Conservation (phyloP, 2,888 invertebrate species). For the Calliphora vomitoria region DNA sequence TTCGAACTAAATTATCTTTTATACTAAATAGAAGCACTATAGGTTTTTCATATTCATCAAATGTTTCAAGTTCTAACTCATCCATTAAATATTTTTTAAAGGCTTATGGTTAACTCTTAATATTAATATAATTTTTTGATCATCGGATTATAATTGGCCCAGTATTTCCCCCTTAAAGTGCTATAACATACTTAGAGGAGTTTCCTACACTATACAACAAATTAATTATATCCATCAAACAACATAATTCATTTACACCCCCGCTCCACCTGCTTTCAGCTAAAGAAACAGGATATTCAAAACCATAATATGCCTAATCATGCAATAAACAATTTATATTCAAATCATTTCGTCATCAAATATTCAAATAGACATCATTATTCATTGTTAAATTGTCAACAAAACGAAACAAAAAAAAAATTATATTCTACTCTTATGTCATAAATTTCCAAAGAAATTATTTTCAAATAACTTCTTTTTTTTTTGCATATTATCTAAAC, state of each 20-base stretch:
- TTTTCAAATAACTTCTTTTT: not conserved
- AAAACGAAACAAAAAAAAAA: not conserved
- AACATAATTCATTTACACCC: not conserved
- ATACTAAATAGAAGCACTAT: no score
- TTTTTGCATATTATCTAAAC: not conserved
- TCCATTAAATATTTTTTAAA: no score
- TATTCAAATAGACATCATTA: constrained; percentile 38
- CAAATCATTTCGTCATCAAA: constrained; percentile 1
- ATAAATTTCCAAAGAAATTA: constrained; percentile 31
- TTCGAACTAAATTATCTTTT: no score
- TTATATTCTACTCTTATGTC: constrained; percentile 14
- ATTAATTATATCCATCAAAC: no score
- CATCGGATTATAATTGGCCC: no score
- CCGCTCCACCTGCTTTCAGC: not conserved
- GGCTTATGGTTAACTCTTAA: no score
- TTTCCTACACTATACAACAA: no score
- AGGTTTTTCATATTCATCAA: no score
- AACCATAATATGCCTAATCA: constrained; percentile 25
- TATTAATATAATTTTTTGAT: no score
- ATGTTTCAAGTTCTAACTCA: no score
- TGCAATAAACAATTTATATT: constrained; percentile 46
- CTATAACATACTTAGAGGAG: no score
- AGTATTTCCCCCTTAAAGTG: no score
- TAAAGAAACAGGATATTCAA: not conserved
- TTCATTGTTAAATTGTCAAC: constrained; percentile 37